Evolutionary conservation across 2,888 invertebrate genomes (phyloP), one percentile per base, ranked within the genome.

Genomic region (Eupithecia dodoneata): DNA sequence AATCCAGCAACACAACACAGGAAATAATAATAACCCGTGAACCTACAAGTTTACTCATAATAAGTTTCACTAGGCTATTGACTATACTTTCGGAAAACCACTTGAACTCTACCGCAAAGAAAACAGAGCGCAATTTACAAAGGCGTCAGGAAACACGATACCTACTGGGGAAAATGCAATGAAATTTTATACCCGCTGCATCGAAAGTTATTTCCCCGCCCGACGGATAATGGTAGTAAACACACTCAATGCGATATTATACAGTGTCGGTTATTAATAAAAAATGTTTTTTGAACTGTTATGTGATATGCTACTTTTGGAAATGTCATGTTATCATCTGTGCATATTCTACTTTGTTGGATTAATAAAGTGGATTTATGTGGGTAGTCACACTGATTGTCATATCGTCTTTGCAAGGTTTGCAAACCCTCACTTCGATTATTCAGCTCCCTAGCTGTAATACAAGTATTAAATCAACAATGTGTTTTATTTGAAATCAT

Each of bases 111-210:
- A 63, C 49, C 9, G 67, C 59, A 74, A 42, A 52, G 74, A 30
- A 69, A 72, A 75, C 52, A 75, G 69, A 74, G 73, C 63, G 3
- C 42, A 72, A 70, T 72, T 78, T 78, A 65, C 66, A 45, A 49
- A 13, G 41, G 69, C 74, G 73, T 73, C 75, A 75, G 55, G 72
- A 70, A 71, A 69, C 71, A 75, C 66, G 71, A 72, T 75, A 74
- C 59, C 59, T 59, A 10, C 30, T 30, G 18, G 66, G 71, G 76
- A 78, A 78, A 77, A 80, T 70, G 73, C 79, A 76, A 75, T 77
- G 75, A 77, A 77, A 71, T 77, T 76, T 75, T 76, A 76, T 76
- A 76, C 30, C 71, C 67, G 73, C 75, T 79, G 77, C 76, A 73
- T 79, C 71, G 70, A 72, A 81, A 79, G 72, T 76, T 76, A 76